phyloP scores from a whole-genome alignment of 23 tunicate species.

The Styela clava region DNA sequence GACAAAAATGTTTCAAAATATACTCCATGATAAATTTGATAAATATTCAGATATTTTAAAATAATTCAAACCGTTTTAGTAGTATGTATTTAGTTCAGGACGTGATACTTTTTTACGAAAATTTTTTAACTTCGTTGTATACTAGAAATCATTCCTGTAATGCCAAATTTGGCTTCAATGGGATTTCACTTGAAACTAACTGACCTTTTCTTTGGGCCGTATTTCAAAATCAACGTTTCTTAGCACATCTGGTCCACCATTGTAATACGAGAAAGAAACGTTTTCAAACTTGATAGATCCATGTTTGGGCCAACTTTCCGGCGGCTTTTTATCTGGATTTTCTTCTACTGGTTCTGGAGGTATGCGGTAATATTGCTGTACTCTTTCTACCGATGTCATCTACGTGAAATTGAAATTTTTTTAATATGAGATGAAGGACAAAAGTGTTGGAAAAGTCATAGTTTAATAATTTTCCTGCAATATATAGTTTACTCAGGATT shows the following conservation, averaged over 20 bases:
- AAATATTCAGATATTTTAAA: no score
- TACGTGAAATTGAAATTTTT: conserved; percentile 1
- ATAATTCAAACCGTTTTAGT: no score
- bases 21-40: no score
- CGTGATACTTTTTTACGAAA: no score
- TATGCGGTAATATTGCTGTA: conserved; percentile 25
- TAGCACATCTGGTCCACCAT: conserved; percentile 51
- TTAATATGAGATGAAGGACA: background rate
- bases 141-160: no score
- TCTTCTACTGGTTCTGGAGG: conserved; percentile 19
- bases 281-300: conserved; percentile 44
- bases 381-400: conserved; percentile 35
- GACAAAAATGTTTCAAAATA: no score
- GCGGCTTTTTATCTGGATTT: conserved; percentile 14
- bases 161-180: no score
- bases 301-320: conserved; percentile 21
- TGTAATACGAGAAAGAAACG: conserved; percentile 44
- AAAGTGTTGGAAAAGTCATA: background rate
- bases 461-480: no score
- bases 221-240: conserved; percentile 28
- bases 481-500: background rate
- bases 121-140: no score
- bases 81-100: no score
- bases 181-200: no score
- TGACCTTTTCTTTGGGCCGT: conserved; percentile 43